Percentiles rank a stretch among this genome's conserved stretches.
These are phyloP conservation scores for Mythimna vitellina DNA, from an alignment of 2,888 invertebrate species.

Conservation along the genomic window DNA sequence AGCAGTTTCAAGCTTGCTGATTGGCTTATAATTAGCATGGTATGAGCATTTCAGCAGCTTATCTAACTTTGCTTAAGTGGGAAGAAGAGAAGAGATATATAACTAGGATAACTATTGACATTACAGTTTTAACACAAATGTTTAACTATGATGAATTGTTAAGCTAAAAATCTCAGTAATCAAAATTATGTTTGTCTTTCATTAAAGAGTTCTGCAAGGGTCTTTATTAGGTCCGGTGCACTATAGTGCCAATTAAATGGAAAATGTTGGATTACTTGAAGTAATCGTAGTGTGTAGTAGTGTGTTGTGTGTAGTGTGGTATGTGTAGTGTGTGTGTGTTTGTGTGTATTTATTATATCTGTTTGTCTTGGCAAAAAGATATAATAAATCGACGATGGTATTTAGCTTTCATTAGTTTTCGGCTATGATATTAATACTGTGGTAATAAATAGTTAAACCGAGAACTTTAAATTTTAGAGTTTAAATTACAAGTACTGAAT, in stretches of 20 bases:
- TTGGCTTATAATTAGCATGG: conserved; percentile 14
- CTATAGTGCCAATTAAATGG: no score
- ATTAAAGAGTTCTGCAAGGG: conserved; percentile 2
- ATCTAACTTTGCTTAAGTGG: not conserved
- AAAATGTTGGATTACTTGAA: no score
- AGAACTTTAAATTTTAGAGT: not conserved
- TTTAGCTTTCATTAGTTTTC: not conserved
- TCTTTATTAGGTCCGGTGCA: not conserved
- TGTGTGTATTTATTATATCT: no score
- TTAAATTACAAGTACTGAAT: not conserved
- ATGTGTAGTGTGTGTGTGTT: no score
- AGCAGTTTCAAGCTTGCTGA: conserved; percentile 17
- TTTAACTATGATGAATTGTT: no score
- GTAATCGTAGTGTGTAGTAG: no score
- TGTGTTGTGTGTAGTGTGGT: no score
- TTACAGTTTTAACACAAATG: no score
- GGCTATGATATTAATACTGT: not conserved
- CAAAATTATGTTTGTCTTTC: not conserved
- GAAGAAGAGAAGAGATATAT: not conserved
- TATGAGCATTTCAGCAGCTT: not conserved
- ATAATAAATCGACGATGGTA: no score
- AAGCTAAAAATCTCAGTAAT: no score
- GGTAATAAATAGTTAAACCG: no score
- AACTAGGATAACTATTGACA: not conserved
- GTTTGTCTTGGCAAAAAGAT: not conserved